Base-by-base conservation (phyloP, 2,888 invertebrate species). In the Myopa testacea region DNA sequence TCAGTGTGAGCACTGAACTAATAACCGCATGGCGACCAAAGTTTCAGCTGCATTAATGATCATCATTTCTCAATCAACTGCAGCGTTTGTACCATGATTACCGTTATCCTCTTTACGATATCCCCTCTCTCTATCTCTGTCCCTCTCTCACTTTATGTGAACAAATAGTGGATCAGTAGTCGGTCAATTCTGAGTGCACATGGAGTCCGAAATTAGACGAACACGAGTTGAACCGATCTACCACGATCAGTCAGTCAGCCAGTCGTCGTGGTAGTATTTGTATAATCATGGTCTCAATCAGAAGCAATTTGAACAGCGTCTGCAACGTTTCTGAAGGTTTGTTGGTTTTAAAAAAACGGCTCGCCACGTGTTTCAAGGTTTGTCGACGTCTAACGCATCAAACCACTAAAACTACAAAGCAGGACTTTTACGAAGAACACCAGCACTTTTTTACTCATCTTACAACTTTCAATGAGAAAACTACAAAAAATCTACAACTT, bases 311-410 rank as follows among this genome's bases (percentile, higher is more conserved):
- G 78, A 84, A 84, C 83, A 84, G 87, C 86, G 84, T 84, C 83
- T 84, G 85, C 83, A 84, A 81, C 83, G 84, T 84, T 82, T 84
- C 84, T 83, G 81, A 81, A 78, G 80, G 81, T 79, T 82, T 85
- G 76, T 81, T 83, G 82, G 82, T 83, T 79, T 77, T 87, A 52
- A 83, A 80, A 78, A 79, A 84, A 73, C 84, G 83, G 62, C 76
- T 87, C 78, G 84, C 83, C 87, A 87, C 87, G 86, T 87, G 87
- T 82, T 83, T 86, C 75, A 80, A 84, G 73, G 81, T 85, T 77
- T 85, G 82, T 83, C 81, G 84, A 76, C 75, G 60, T 63, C 81
- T 77, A 80, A 62, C 58, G 38, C 26, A n/a, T 60, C 58, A 71
- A 73, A 26, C 70, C 75, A 16, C 79, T 79, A 69, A 62, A 50